Evolutionary conservation across 1,140 invertebrate species (phyloP).

Genomic region (Pteromalus puparum): DNA sequence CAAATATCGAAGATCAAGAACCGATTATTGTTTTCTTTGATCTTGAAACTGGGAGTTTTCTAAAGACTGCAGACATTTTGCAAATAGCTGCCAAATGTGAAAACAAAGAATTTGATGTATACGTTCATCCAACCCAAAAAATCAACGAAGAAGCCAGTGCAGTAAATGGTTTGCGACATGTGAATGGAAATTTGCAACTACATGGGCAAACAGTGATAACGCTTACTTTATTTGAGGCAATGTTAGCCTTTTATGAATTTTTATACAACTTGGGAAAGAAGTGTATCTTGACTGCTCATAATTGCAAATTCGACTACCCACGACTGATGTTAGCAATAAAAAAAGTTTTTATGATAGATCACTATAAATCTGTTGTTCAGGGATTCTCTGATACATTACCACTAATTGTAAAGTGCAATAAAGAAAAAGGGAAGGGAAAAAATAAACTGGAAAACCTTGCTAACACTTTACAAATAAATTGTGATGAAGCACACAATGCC

Average conservation of each 20-base stretch:
- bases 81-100: conserved; percentile 26
- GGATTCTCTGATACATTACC: conserved; percentile 25
- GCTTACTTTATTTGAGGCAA: conserved; percentile 31
- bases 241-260: conserved; percentile 48
- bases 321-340: conserved; percentile 43
- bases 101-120: no score
- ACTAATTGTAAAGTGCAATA: neutral
- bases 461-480: conserved; percentile 19
- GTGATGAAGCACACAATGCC: conserved; percentile 32
- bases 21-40: conserved; percentile 47
- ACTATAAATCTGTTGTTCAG: conserved; percentile 22
- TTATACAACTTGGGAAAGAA: conserved; percentile 41
- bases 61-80: conserved; percentile 29
- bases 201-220: conserved; percentile 39
- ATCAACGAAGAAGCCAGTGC: conserved; percentile 47
- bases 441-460: conserved; percentile 49
- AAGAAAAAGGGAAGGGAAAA: neutral
- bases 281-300: conserved; percentile 52
- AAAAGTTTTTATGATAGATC: conserved; percentile 47
- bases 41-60: conserved; percentile 48
- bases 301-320: conserved; percentile 52
- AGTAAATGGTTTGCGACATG: conserved; percentile 36
- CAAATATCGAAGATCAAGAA: conserved; percentile 30
- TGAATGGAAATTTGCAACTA: conserved; percentile 37
- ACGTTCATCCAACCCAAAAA: conserved; percentile 9